These are phyloP conservation scores for Octodon degus DNA, from an alignment of 2,113 vertebrate genomes.

Conservation along the genomic window DNA sequence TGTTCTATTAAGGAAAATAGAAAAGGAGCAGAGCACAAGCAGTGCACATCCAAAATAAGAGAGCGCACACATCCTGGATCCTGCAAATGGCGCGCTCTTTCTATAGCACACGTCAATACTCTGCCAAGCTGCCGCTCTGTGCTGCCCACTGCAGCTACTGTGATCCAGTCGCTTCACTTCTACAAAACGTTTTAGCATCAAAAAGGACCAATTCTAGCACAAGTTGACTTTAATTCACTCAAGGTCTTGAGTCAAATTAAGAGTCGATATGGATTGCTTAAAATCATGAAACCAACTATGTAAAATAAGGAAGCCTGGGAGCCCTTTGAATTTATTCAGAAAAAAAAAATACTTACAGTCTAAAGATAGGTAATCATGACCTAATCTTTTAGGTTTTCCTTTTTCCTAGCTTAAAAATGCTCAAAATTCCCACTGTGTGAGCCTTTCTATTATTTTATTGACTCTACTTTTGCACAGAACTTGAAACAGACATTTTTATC, in stretches of 20 bases:
- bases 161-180: background rate
- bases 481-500: background rate
- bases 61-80: background rate
- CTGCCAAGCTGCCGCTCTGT: background rate
- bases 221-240: conserved; percentile 46
- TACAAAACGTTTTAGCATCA: background rate
- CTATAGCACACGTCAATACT: background rate
- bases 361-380: background rate
- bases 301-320: conserved; percentile 26
- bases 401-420: conserved; percentile 34
- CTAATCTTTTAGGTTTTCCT: background rate
- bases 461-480: background rate
- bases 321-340: background rate
- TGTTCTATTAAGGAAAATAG: conserved; percentile 16
- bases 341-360: background rate
- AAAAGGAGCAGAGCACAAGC: background rate
- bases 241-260: conserved; percentile 31
- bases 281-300: background rate
- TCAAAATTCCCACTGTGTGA: background rate
- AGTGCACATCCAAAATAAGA: background rate
- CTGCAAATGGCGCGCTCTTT: background rate
- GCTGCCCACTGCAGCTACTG: background rate
- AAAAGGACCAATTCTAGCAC: background rate
- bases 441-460: background rate
- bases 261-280: background rate